A percentile compares a stretch with the other conserved stretches of the same genome.
Evolutionary conservation across 2,888 invertebrate species (phyloP).

Genomic region (Trachelus troglodyta): DNA sequence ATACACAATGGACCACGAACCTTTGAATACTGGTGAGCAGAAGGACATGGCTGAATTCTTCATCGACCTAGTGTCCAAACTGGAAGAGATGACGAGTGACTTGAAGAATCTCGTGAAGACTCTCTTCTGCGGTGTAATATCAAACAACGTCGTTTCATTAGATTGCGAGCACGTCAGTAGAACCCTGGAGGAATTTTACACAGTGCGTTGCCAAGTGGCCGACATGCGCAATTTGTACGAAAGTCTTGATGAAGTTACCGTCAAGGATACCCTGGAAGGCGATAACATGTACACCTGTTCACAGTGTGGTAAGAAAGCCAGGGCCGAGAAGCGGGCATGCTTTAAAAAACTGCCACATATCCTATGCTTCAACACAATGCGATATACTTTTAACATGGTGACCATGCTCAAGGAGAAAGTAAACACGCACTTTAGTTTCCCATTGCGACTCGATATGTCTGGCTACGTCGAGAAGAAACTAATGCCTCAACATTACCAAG

Average conservation of each 20-base stretch:
- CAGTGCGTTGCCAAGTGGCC: conserved; percentile 94
- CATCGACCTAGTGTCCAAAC: conserved; percentile 93
- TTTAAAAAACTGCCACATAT: conserved; percentile 94
- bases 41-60: conserved; percentile 99
- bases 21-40: conserved; percentile 94
- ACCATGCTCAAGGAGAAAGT: conserved; percentile 98
- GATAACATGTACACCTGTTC: conserved; percentile 99
- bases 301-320: conserved; percentile 93
- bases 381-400: conserved; percentile 97
- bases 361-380: conserved; percentile 96
- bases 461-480: conserved; percentile 94
- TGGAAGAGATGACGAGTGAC: conserved; percentile 95
- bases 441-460: conserved; percentile 92
- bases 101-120: conserved; percentile 90
- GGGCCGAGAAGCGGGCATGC: conserved; percentile 95
- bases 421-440: conserved; percentile 97
- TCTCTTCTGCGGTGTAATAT: conserved; percentile 92
- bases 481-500: conserved; percentile 89
- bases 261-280: conserved; percentile 95
- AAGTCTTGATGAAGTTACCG: conserved; percentile 95
- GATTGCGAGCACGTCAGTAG: conserved; percentile 96
- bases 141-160: conserved; percentile 95
- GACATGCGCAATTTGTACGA: conserved; percentile 97
- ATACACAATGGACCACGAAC: conserved; percentile 97
- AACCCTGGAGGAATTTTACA: conserved; percentile 95